phyloP scores from a whole-genome alignment of 1,140 invertebrate genomes.

The Drosophila orosa region DNA sequence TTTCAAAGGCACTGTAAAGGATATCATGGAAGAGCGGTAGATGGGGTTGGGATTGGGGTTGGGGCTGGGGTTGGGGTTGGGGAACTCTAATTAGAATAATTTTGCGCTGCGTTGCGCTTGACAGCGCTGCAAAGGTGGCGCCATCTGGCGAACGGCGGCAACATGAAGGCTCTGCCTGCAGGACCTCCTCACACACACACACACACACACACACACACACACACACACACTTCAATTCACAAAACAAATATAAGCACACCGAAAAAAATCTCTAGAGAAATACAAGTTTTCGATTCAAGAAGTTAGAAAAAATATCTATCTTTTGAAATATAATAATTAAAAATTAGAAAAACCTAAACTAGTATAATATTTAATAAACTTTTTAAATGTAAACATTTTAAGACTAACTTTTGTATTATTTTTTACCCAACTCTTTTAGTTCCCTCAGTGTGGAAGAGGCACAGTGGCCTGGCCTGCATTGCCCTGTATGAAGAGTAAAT shows the following conservation, averaged over 20 bases:
- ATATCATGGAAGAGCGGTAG: constrained; percentile 15
- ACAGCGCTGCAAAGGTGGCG: constrained; percentile 56
- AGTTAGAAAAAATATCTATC: no score
- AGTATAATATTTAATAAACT: no score
- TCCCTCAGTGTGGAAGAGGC: constrained; percentile 9
- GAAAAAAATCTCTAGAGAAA: background rate
- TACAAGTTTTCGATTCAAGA: background rate
- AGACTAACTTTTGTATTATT: no score
- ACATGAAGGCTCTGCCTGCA: constrained; percentile 57
- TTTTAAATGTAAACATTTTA: background rate
- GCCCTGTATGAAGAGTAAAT: constrained; percentile 54
- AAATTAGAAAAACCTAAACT: no score
- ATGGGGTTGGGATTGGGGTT: background rate
- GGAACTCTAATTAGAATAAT: constrained; percentile 75
- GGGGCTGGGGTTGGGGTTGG: background rate
- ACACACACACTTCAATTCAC: constrained; percentile 30
- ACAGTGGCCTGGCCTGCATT: constrained; percentile 35
- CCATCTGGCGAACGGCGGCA: constrained; percentile 53
- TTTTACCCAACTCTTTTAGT: background rate
- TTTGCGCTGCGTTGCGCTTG: constrained; percentile 73
- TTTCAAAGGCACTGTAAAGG: constrained; percentile 41
- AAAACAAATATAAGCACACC: constrained; percentile 43
- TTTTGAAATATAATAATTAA: background rate
- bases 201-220: constrained; percentile 10
- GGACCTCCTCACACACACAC: constrained; percentile 37